Percentiles rank a stretch among this genome's conserved stretches.
phyloP scores from a whole-genome alignment of 2,797 vertebrate species.

The Microtus agrestis region DNA sequence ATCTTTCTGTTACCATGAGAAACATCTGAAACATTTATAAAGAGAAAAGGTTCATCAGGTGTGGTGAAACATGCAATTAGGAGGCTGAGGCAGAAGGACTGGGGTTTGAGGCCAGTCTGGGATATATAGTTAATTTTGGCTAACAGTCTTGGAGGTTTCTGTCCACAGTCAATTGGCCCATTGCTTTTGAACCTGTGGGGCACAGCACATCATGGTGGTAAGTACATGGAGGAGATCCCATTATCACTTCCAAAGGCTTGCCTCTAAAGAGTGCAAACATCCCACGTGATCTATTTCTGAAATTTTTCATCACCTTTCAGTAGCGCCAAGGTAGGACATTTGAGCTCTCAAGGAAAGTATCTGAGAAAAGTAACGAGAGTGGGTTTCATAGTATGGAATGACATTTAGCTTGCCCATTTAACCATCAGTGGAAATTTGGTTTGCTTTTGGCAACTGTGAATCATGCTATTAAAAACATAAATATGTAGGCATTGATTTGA shows the following conservation, averaged over 20 bases:
- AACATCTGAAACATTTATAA: neutral
- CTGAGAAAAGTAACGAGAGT: neutral
- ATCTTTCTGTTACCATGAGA: neutral
- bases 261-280: neutral
- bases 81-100: neutral
- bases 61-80: neutral
- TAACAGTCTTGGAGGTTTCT: neutral
- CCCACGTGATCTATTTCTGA: neutral
- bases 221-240: neutral
- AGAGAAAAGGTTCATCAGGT: neutral
- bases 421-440: neutral
- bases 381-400: neutral
- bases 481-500: neutral
- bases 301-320: neutral
- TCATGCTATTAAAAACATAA: neutral
- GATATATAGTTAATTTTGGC: neutral
- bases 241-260: neutral
- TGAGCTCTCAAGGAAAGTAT: neutral
- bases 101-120: neutral
- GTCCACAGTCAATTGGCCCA: neutral
- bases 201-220: neutral
- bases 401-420: neutral
- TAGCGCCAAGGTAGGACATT: neutral
- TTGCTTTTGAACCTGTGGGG: neutral
- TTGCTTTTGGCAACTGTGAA: constrained; percentile 28